phyloP scores from a whole-genome alignment of 1,140 invertebrate genomes.

The Drosophila paulistorum region DNA sequence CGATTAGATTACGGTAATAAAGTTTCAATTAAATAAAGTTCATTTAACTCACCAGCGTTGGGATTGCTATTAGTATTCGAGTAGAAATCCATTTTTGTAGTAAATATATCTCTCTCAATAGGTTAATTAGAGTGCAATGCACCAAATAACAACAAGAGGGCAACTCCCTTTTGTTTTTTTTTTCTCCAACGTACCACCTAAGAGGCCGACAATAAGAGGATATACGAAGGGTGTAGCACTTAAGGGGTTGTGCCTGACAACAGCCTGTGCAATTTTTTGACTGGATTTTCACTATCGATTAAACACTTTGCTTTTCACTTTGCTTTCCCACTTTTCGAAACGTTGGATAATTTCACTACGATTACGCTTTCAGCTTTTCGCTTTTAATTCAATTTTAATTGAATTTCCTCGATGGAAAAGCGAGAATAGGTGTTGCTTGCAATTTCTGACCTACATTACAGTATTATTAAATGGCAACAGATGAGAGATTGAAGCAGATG shows the following conservation, averaged over 20 bases:
- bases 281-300: constrained; percentile 42
- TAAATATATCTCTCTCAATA: constrained; percentile 34
- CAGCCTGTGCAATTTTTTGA: constrained; percentile 27
- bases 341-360: constrained; percentile 44
- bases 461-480: constrained; percentile 39
- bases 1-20: constrained; percentile 55
- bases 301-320: constrained; percentile 22
- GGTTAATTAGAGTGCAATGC: constrained; percentile 71
- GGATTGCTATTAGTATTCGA: constrained; percentile 55
- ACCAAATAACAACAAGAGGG: constrained; percentile 21
- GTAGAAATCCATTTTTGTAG: constrained; percentile 73
- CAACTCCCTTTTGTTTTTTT: constrained; percentile 1
- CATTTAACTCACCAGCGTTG: constrained; percentile 54
- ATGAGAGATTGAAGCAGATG: constrained; percentile 46
- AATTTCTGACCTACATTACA: constrained; percentile 70
- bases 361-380: constrained; percentile 50
- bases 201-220: constrained; percentile 2
- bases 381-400: constrained; percentile 60
- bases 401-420: constrained; percentile 42
- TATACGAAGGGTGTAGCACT: constrained; percentile 32
- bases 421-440: constrained; percentile 23
- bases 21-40: constrained; percentile 21
- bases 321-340: constrained; percentile 44
- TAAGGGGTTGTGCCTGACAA: constrained; percentile 30
- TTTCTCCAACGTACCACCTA: neutral